Conservation (phyloP, 1,140 invertebrate species). For the Pseudomyrmex pallidus region DNA sequence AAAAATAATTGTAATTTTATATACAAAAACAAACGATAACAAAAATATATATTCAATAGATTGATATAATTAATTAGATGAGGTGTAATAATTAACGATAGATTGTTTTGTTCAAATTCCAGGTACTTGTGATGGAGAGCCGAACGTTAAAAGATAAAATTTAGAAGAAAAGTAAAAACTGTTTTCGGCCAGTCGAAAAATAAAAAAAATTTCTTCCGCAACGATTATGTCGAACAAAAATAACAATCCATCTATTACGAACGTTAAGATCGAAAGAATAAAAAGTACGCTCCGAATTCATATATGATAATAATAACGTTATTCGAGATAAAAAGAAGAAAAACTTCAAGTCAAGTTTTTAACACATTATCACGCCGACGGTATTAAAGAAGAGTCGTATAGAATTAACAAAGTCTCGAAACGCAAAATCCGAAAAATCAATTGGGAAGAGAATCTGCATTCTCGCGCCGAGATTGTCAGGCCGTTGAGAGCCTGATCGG, state of each 20-base stretch:
- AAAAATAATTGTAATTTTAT: background rate
- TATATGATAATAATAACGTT: background rate
- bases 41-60: too few relatives aligned
- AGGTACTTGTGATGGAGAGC: background rate
- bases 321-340: background rate
- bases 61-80: too few relatives aligned
- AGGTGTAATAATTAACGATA: background rate
- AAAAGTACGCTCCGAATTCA: background rate
- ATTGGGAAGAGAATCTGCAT: background rate
- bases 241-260: background rate
- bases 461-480: constrained; percentile 24
- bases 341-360: background rate
- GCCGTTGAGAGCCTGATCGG: constrained; percentile 43
- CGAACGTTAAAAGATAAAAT: constrained; percentile 20
- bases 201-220: background rate
- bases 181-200: background rate
- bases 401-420: background rate
- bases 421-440: too few relatives aligned
- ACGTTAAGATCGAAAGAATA: background rate
- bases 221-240: background rate
- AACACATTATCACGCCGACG: background rate
- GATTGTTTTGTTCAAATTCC: background rate
- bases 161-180: background rate
- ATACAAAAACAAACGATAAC: background rate
- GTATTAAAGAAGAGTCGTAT: background rate